Base-by-base conservation (phyloP, 2,113 vertebrate genomes). In the Anhinga rufa region DNA sequence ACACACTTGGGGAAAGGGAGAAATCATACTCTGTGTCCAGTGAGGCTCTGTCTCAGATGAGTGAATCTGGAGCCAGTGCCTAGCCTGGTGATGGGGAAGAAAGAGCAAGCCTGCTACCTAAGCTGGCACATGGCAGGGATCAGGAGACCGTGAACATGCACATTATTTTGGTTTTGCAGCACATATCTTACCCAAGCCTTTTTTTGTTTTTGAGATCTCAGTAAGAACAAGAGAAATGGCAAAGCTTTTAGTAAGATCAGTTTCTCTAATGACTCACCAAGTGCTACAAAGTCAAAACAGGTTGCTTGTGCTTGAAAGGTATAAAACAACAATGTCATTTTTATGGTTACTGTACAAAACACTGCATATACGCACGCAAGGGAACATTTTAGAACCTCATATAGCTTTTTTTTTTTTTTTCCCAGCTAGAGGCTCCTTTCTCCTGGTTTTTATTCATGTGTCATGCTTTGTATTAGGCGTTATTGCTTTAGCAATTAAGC, bases 281-380 rank as follows among this genome's bases (percentile, higher is more conserved):
- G 86, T 32, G 52, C 64, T 93, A 62, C 76, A 46, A 97, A 95
- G 95, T 96, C 95, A 96, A 97, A 96, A 90, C 92, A 97, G 84
- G 83, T 96, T 97, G 93, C 95, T 79, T 91, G 58, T 92, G 69
- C 78, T 94, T 97, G 89, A 97, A 97, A 97, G 93, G 96, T 93
- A 93, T 94, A 85, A 97, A 97, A 94, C 78, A 92, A 83, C 77
- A 77, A 21, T 95, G 88, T 94, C 93, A 95, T 96, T 95, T 92
- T 92, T 82, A 89, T 94, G 97, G 95, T 97, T 97, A 95, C 96
- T 94, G 90, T 94, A 84, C 60, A 92, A 97, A 98, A 94, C 93
- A 90, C 75, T 92, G 78, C 78, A 82, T 77, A 97, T 90, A 91
- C 94, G 68, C 66, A 95, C 18, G 2, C 71, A 92, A 92, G 88